phyloP scores from a whole-genome alignment of 2,888 invertebrate species.

The Galeopsomyia nigrocyanea region DNA sequence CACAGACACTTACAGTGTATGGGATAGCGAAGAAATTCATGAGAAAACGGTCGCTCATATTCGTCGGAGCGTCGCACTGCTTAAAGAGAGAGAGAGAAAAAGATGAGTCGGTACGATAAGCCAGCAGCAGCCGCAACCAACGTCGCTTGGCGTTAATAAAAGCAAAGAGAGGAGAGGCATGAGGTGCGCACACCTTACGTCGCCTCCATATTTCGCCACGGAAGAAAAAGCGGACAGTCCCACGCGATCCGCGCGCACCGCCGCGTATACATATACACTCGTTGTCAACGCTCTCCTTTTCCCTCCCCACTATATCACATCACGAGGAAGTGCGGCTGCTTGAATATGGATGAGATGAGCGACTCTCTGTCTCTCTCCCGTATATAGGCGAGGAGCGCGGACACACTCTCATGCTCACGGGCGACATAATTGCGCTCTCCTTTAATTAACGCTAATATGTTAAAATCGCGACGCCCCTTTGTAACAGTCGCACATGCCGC shows the following conservation, averaged over 20 bases:
- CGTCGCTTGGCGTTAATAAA: constrained; percentile 26
- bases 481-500: neutral
- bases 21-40: constrained; percentile 32
- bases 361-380: neutral
- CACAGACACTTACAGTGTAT: no score
- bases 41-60: constrained; percentile 30
- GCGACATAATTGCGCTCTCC: constrained; percentile 67
- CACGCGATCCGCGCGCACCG: constrained; percentile 42
- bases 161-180: neutral
- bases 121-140: constrained; percentile 14
- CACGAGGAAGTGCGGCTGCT: constrained; percentile 49
- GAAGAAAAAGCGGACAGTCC: constrained; percentile 41
- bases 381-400: constrained; percentile 53
- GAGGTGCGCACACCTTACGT: neutral
- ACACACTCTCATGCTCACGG: constrained; percentile 66
- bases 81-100: neutral
- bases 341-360: constrained; percentile 67
- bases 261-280: no score
- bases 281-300: constrained; percentile 55
- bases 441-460: constrained; percentile 69
- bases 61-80: neutral
- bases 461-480: constrained; percentile 62
- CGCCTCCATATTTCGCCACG: constrained; percentile 34
- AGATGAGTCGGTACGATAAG: constrained; percentile 40
- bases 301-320: constrained; percentile 11